Evolutionary conservation across 2,888 invertebrate species (phyloP), one percentile per base, ranked within the genome.

Genomic region (Drosophila nr. fundita): DNA sequence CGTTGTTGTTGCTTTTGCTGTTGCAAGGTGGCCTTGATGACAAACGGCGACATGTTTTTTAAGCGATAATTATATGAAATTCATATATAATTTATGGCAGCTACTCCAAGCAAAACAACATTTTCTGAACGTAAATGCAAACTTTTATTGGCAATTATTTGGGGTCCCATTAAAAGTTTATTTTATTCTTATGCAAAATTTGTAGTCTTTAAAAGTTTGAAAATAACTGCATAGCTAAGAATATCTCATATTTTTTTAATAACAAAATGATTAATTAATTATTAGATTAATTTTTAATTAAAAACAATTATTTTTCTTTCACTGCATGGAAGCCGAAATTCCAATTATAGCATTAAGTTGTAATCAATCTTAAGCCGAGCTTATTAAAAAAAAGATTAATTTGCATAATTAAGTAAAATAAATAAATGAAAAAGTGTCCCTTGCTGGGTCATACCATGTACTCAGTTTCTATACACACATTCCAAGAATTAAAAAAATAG

Each of bases 31-130:
- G 78, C 80, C 86, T 84, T 87, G 86, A 78, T 87, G 83, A 87
- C 83, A 84, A 84, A 85, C 86, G 78, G 78, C 88, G 78, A 86
- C 88, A 73, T 83, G 86, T 85, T 88, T 70, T 63, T 84, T 70
- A 63, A 69, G 55, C 86, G 86, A 80, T 87, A 83, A 87, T 87
- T 80, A 84, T 87, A 87, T 83, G 80, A 71, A 83, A 80, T 80
- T 80, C 76, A 78, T 75, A 85, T 57, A 66, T 57, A 27, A 52
- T 76, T 64, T 59, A 57, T 57, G 24, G 24, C 27, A 57, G 13
- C 24, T 24, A 24, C 42, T 18, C 27, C 55, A 53, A 49, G 32
- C 67, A 32, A 62, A 68, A 79, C 65, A 62, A 66, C 30, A 68
- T 76, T 59, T 61, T 73, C 74, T 75, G 64, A 21, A 42, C 24